These are phyloP conservation scores for Sylvilagus bachmani DNA, from an alignment of 2,113 vertebrate genomes.

Conservation along the genomic window DNA sequence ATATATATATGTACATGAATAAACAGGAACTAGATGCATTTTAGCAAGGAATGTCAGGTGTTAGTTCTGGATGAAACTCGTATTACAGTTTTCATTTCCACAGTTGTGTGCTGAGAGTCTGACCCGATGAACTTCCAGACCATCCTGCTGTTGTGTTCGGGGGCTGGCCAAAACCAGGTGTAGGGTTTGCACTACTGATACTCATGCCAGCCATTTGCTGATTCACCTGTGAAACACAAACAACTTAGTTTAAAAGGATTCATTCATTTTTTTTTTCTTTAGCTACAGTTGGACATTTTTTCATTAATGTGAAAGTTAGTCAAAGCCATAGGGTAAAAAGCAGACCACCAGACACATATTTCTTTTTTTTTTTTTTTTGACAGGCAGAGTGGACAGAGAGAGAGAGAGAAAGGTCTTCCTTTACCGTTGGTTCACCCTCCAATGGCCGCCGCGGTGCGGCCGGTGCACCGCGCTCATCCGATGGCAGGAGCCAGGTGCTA, in stretches of 20 bases:
- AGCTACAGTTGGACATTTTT: neutral
- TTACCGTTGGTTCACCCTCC: no score
- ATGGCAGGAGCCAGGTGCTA: no score
- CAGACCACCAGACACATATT: neutral
- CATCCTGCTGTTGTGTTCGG: constrained; percentile 91
- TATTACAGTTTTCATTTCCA: constrained; percentile 93
- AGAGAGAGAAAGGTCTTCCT: no score
- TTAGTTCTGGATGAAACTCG: constrained; percentile 77
- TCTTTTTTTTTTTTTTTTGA: no score
- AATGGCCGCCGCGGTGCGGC: no score
- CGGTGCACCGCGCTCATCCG: no score
- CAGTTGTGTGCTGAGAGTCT: constrained; percentile 98
- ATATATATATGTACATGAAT: constrained; percentile 87
- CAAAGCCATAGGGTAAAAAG: neutral
- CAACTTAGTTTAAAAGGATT: neutral
- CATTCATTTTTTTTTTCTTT: constrained; percentile 16
- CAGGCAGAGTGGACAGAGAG: no score
- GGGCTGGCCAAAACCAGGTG: constrained; percentile 90
- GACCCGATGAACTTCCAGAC: constrained; percentile 93
- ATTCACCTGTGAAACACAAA: constrained; percentile 91
- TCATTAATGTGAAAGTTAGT: constrained; percentile 16
- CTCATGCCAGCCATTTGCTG: constrained; percentile 97
- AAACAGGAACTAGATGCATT: constrained; percentile 86
- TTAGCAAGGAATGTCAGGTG: constrained; percentile 87
- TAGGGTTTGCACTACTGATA: constrained; percentile 85